Conservation (phyloP, 2,888 invertebrate species). For the Leptinotarsa juncta region DNA sequence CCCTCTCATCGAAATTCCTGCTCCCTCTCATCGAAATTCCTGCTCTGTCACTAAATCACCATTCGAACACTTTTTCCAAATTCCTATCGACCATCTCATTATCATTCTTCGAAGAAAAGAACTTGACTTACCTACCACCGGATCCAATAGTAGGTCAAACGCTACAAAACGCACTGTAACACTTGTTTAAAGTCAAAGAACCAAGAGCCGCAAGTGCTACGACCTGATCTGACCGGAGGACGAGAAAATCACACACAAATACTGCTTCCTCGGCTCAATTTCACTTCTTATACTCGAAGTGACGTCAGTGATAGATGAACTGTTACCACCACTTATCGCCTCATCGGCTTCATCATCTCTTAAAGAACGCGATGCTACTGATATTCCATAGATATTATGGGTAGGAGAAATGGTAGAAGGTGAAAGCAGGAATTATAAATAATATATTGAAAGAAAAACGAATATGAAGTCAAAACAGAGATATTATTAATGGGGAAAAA, state of each 20-base stretch:
- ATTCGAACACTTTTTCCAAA: slow-evolving; percentile 8
- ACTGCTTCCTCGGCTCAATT: slow-evolving; percentile 55
- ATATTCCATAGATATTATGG: not conserved
- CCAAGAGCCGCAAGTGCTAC: slow-evolving; percentile 54
- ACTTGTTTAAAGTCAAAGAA: slow-evolving; percentile 41
- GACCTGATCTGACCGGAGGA: slow-evolving; percentile 62
- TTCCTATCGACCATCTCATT: slow-evolving; percentile 17
- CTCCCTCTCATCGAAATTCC: not conserved
- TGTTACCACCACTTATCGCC: slow-evolving; percentile 39
- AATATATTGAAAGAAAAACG: not conserved
- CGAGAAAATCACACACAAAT: slow-evolving; percentile 59
- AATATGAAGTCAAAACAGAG: no score
- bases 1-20: not conserved
- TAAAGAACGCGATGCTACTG: not conserved
- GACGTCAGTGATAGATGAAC: slow-evolving; percentile 55
- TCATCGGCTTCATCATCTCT: slow-evolving; percentile 24
- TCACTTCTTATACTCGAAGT: slow-evolving; percentile 61
- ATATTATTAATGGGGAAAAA: no score
- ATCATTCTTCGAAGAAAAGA: slow-evolving; percentile 30
- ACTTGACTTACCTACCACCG: slow-evolving; percentile 43
- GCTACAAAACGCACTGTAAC: slow-evolving; percentile 39
- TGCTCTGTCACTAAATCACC: slow-evolving; percentile 5
- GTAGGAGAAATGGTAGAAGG: not conserved
- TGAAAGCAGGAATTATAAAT: not conserved
- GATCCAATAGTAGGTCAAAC: slow-evolving; percentile 49